Base-by-base conservation (phyloP, 2,113 vertebrate genomes). In the Bungarus multicinctus region DNA sequence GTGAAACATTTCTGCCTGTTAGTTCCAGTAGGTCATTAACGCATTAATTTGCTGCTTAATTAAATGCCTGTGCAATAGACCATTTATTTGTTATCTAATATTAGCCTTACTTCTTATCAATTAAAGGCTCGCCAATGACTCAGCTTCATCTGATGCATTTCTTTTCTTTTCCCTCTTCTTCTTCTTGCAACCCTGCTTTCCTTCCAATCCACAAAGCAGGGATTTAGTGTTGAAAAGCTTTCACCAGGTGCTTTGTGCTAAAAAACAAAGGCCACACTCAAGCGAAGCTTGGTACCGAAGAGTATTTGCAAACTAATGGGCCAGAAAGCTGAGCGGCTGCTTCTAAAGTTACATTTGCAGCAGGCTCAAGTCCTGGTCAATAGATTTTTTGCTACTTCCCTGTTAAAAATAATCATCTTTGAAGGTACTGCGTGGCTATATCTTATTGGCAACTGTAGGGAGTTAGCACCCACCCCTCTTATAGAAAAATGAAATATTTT, bases 61-160 rank as follows among this genome's bases (percentile, higher is more conserved):
- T 98, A 98, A 98, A 98, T 98, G 98, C 98, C 97, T 98, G 97
- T 98, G 97, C 97, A 98, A 98, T 97, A 98, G 98, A 98, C 98
- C 97, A 98, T 98, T 98, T 98, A 98, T 98, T 98, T 98, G 98
- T 98, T 98, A 98, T 98, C 97, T 98, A 98, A 98, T 98, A 98
- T 98, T 98, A 98, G 97, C 98, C 98, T 98, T 98, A 98, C 97
- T 98, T 98, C 98, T 98, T 98, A 98, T 98, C 98, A 98, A 98
- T 98, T 98, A 98, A 98, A 98, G 98, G 97, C 97, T 98, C 97
- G 97, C 98, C 98, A 97, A 98, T 96, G 98, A 97, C 97, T 98
- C 97, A 0, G 97, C 96, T 98, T 98, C 94, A 96, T 94, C 93
- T 97, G 97, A 97, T 96, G 97, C 94, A 39, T 87, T 55, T 22